Evolutionary conservation across 2,888 invertebrate genomes (phyloP).

Genomic region (Lycocerus yunnanus): DNA sequence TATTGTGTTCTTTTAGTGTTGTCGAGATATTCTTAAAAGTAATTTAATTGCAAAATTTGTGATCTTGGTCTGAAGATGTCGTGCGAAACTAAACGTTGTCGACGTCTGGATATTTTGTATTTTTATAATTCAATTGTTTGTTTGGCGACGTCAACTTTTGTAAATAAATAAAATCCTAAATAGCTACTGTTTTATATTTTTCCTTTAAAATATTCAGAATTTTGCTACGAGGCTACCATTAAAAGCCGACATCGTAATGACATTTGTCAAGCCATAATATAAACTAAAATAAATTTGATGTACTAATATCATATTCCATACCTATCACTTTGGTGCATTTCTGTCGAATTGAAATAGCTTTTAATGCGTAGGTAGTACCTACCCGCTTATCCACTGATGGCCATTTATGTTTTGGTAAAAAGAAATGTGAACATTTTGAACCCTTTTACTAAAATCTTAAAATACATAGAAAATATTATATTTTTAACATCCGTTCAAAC

Average conservation of each 20-base stretch:
- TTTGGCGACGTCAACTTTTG: background rate
- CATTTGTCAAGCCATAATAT: background rate
- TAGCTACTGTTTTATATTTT: background rate
- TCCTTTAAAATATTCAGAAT: background rate
- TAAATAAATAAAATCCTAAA: background rate
- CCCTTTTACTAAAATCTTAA: background rate
- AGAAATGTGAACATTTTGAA: background rate
- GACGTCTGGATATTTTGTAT: background rate
- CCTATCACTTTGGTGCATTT: background rate
- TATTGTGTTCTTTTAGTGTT: too few species aligned
- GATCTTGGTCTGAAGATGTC: background rate
- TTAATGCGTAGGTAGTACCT: too few species aligned
- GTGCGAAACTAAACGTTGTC: background rate
- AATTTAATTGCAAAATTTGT: too few species aligned
- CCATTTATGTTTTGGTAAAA: background rate
- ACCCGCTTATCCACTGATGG: too few species aligned
- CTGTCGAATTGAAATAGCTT: too few species aligned
- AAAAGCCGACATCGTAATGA: background rate
- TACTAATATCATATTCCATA: background rate
- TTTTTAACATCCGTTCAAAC: conserved; percentile 10
- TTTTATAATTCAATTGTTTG: background rate
- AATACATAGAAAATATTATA: background rate
- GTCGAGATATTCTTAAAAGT: too few species aligned
- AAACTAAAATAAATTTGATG: background rate
- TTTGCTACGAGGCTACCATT: background rate